phyloP scores from a whole-genome alignment of 2,113 vertebrate species.

The Sorex fumeus region DNA sequence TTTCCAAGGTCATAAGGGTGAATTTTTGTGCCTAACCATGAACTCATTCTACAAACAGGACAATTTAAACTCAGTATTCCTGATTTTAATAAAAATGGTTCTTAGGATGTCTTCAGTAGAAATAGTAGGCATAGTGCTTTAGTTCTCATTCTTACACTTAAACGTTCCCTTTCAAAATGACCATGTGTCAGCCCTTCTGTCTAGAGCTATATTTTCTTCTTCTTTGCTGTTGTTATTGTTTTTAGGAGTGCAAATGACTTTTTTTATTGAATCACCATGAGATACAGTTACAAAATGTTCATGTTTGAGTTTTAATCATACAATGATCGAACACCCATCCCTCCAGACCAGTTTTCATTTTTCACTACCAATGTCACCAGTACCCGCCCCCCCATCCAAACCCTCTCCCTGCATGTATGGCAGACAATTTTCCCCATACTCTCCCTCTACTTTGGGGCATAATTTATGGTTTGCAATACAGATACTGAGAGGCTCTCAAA shows the following conservation, averaged over 20 bases:
- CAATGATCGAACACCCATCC: too few species aligned
- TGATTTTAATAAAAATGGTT: not conserved
- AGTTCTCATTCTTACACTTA: not conserved
- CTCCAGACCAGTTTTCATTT: too few species aligned
- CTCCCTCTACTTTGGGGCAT: too few species aligned
- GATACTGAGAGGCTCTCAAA: too few species aligned
- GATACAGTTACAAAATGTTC: not conserved
- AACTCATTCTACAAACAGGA: not conserved
- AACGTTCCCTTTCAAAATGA: not conserved
- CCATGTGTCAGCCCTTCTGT: not conserved
- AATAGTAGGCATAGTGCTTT: not conserved
- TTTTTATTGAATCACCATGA: too few species aligned
- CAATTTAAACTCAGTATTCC: not conserved
- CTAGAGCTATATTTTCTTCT: too few species aligned
- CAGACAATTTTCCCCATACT: too few species aligned
- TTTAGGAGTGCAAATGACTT: too few species aligned
- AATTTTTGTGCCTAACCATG: rapidly evolving
- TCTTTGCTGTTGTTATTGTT: too few species aligned
- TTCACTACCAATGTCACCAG: not conserved
- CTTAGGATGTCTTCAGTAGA: not conserved
- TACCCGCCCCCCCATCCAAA: too few species aligned
- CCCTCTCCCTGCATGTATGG: too few species aligned
- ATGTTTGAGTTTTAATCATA: not conserved
- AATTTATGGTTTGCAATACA: too few species aligned
- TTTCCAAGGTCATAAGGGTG: not conserved